Percentiles rank a stretch among this genome's conserved stretches.
Conservation (phyloP, 2,113 vertebrate genomes). For the Sprattus sprattus region DNA sequence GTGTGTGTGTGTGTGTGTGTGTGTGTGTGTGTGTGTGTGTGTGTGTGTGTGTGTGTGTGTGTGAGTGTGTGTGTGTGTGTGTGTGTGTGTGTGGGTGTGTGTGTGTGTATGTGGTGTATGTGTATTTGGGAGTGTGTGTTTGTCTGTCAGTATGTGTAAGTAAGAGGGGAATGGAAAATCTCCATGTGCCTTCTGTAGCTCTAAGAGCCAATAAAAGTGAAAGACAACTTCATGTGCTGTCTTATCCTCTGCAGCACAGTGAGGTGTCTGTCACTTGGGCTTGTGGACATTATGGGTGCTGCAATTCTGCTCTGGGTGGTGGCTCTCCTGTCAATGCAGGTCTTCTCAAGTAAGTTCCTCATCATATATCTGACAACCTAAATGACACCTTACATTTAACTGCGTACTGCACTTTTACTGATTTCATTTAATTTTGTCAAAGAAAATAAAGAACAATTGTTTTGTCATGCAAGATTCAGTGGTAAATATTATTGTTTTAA, state of each 20-base stretch:
- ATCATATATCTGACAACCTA: neutral
- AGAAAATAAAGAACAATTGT: too few species aligned
- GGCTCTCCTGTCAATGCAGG: neutral
- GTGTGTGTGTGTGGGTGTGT: neutral
- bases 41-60: neutral
- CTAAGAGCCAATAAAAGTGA: neutral
- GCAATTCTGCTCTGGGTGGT: neutral
- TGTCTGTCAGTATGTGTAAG: neutral
- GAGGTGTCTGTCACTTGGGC: neutral
- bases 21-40: neutral
- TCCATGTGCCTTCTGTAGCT: neutral
- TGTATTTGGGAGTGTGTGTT: neutral
- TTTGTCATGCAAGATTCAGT: too few species aligned
- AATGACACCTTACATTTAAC: too few species aligned
- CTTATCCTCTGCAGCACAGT: neutral
- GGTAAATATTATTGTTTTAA: too few species aligned
- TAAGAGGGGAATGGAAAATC: neutral
- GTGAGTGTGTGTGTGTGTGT: neutral
- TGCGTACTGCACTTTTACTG: too few species aligned
- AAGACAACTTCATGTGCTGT: neutral
- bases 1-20: neutral
- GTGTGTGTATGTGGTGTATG: neutral
- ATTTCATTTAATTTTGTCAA: too few species aligned
- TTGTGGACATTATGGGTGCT: neutral
- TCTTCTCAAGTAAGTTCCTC: neutral